Conservation (phyloP, 2,113 vertebrate genomes). For the Leuciscus idus region DNA sequence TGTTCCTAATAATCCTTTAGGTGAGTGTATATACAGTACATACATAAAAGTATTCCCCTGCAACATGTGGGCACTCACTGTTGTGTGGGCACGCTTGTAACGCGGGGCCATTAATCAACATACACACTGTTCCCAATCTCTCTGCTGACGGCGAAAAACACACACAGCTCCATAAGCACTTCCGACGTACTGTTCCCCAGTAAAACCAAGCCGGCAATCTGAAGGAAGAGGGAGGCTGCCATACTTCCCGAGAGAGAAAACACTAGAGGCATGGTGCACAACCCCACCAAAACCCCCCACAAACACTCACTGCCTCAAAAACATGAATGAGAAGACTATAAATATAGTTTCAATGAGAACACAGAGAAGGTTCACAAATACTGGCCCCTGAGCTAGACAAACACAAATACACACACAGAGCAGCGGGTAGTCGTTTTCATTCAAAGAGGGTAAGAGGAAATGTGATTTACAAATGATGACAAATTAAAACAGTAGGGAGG, state of each 20-base stretch:
- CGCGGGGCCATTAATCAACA: slow-evolving; percentile 32
- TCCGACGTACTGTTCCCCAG: neutral
- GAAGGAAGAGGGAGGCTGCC: slow-evolving; percentile 34
- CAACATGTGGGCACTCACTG: slow-evolving; percentile 41
- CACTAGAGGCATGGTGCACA: slow-evolving; percentile 32
- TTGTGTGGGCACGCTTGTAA: slow-evolving; percentile 40
- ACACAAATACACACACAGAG: slow-evolving; percentile 14
- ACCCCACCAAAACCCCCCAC: slow-evolving; percentile 25
- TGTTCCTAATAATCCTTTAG: no score
- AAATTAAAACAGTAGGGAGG: neutral
- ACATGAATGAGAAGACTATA: slow-evolving; percentile 37
- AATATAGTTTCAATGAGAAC: slow-evolving; percentile 41
- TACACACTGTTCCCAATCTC: neutral
- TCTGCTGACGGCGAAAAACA: slow-evolving; percentile 26
- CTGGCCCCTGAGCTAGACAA: slow-evolving; percentile 1
- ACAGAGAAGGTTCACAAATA: slow-evolving; percentile 24
- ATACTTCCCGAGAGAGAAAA: slow-evolving; percentile 51
- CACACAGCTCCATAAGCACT: neutral
- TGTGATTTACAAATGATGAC: slow-evolving; percentile 14
- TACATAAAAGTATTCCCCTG: slow-evolving; percentile 34
- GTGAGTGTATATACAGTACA: no score
- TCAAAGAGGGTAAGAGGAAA: slow-evolving; percentile 3
- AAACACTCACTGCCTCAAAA: slow-evolving; percentile 27
- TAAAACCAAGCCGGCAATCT: slow-evolving; percentile 27
- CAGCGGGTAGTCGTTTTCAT: slow-evolving; percentile 24